Evolutionary conservation across 2,113 vertebrate species (phyloP).

Genomic region (Ranitomeya variabilis): DNA sequence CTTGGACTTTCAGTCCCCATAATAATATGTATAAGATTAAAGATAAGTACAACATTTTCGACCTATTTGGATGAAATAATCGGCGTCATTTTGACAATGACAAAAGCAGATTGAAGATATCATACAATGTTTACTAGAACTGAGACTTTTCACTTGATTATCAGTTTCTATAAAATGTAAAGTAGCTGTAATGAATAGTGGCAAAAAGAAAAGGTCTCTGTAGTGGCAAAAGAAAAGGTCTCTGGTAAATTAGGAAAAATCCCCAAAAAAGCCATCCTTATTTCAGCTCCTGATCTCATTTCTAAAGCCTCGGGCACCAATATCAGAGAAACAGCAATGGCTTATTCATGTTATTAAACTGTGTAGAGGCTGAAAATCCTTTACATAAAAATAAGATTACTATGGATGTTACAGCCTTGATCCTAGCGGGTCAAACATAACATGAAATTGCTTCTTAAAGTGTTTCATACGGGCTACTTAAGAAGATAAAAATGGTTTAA

Average conservation of each 20-base stretch:
- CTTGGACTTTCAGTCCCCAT: too few species aligned
- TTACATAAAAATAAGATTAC: conserved; percentile 43
- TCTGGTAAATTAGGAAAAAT: neutral
- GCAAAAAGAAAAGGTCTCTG: neutral
- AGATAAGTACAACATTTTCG: neutral
- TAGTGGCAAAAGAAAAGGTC: neutral
- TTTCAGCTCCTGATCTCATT: conserved; percentile 11
- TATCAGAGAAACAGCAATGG: conserved; percentile 21
- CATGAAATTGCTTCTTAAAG: conserved; percentile 47
- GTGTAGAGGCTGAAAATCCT: conserved; percentile 32
- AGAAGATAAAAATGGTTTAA: conserved; percentile 54
- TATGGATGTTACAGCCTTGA: conserved; percentile 40
- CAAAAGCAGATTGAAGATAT: too few species aligned
- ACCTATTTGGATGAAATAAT: neutral
- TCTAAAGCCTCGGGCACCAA: conserved; percentile 23
- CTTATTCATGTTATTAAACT: conserved; percentile 27
- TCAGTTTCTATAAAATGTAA: neutral
- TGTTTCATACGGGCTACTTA: conserved; percentile 45
- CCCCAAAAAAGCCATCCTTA: neutral
- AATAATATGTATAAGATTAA: too few species aligned
- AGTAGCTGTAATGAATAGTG: neutral
- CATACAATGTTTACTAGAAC: neutral
- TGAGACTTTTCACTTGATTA: neutral
- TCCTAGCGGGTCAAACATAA: conserved; percentile 36
- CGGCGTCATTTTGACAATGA: too few species aligned